Evolutionary conservation across 2,888 invertebrate genomes (phyloP).

Genomic region (Brachypalpus laphriformis): DNA sequence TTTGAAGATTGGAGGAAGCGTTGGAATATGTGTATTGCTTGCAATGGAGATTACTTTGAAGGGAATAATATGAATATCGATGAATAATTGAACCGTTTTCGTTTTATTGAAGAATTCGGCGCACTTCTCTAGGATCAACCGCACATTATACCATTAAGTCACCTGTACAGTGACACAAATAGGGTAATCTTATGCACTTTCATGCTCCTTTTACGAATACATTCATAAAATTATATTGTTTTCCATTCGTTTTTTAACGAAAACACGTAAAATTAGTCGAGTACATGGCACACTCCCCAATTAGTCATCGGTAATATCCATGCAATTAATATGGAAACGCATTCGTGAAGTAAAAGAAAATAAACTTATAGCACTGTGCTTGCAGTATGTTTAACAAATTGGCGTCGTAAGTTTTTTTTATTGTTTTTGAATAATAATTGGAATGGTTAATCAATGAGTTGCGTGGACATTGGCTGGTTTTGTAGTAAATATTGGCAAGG

Average conservation of each 20-base stretch:
- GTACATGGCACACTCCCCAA: not conserved
- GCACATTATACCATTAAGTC: no score
- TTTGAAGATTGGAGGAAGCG: no score
- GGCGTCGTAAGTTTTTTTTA: not conserved
- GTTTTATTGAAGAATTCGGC: no score
- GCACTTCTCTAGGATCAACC: no score
- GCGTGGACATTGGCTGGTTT: not conserved
- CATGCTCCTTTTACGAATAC: not conserved
- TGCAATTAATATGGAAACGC: constrained; percentile 53
- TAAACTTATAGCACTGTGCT: not conserved
- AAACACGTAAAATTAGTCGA: constrained; percentile 21
- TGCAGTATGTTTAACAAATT: constrained; percentile 59
- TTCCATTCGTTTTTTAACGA: not conserved
- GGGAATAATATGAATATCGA: no score
- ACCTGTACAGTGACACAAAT: no score
- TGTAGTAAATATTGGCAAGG: not conserved
- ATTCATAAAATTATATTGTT: not conserved
- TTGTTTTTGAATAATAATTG: constrained; percentile 30
- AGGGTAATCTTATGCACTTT: not conserved
- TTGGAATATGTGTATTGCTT: no score
- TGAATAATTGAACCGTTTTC: no score
- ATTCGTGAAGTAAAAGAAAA: constrained; percentile 30
- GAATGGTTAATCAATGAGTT: constrained; percentile 9
- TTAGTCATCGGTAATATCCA: constrained; percentile 39
- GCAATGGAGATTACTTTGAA: no score